A percentile compares a stretch with the other conserved stretches of the same genome.
These are phyloP conservation scores for Dipodomys merriami DNA, from an alignment of 2,113 vertebrate genomes.

Conservation along the genomic window DNA sequence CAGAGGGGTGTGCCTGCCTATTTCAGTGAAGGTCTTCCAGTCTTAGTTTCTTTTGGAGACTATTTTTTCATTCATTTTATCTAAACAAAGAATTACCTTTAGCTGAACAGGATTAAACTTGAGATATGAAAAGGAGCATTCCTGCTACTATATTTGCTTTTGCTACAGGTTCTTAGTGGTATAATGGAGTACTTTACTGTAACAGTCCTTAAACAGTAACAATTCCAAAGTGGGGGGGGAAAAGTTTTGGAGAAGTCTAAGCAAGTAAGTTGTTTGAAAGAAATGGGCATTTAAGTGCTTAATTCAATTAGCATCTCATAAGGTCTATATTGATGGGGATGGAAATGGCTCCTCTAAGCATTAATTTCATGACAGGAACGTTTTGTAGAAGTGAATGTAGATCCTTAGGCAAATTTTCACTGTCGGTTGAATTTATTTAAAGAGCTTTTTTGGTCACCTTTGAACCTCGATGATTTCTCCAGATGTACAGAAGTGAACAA, in stretches of 20 bases:
- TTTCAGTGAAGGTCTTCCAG: constrained; percentile 66
- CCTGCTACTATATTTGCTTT: constrained; percentile 53
- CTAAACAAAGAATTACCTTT: constrained; percentile 60
- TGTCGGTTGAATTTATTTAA: constrained; percentile 91
- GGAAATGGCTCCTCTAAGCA: constrained; percentile 48
- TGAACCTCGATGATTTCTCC: constrained; percentile 93
- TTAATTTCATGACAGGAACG: constrained; percentile 76
- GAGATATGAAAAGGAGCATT: constrained; percentile 17
- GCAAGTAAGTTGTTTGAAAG: constrained; percentile 62
- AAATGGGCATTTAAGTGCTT: constrained; percentile 67
- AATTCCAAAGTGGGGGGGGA: constrained; percentile 21
- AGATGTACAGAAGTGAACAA: constrained; percentile 95
- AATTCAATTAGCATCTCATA: constrained; percentile 79
- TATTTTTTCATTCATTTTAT: constrained; percentile 66
- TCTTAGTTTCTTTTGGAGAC: constrained; percentile 62
- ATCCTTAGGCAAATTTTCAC: constrained; percentile 82
- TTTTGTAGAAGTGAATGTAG: constrained; percentile 75
- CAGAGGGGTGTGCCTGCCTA: constrained; percentile 54
- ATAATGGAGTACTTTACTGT: neutral
- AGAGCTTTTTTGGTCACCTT: constrained; percentile 92
- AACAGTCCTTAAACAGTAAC: constrained; percentile 59
- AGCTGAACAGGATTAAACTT: constrained; percentile 4
- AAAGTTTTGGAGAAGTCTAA: constrained; percentile 62
- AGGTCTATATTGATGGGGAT: constrained; percentile 68
- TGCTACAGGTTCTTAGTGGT: constrained; percentile 39